These are phyloP conservation scores for Centropyge bicolor DNA, from an alignment of 2,797 vertebrate genomes.

Conservation along the genomic window DNA sequence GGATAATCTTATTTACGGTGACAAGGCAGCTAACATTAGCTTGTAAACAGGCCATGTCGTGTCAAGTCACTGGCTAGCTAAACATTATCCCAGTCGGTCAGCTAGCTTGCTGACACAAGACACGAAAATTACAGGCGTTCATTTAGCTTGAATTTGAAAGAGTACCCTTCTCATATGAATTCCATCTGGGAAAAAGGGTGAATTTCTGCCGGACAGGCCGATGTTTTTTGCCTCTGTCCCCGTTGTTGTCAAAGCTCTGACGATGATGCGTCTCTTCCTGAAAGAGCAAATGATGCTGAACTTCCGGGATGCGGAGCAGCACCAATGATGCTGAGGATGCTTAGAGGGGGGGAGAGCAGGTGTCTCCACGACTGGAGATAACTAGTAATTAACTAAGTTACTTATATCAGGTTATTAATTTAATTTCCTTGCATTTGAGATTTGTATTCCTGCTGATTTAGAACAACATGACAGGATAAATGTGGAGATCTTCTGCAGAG, in stretches of 20 bases:
- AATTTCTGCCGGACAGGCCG: conserved; percentile 40
- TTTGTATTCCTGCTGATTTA: neutral
- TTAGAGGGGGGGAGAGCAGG: neutral
- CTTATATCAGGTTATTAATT: neutral
- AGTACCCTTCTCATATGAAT: conserved; percentile 63
- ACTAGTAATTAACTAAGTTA: neutral
- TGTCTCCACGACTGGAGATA: neutral
- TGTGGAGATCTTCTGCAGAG: neutral
- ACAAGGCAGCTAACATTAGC: conserved; percentile 76
- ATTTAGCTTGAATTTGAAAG: conserved; percentile 12
- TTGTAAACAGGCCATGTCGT: conserved; percentile 76
- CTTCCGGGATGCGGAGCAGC: conserved; percentile 80
- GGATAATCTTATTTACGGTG: conserved; percentile 47
- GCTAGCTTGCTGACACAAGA: conserved; percentile 41
- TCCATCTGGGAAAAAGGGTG: conserved; percentile 25
- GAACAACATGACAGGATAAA: neutral
- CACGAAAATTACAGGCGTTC: neutral
- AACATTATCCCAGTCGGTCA: conserved; percentile 40
- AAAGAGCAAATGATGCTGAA: conserved; percentile 66
- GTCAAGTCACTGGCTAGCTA: conserved; percentile 74
- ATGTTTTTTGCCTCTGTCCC: conserved; percentile 56
- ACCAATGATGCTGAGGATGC: conserved; percentile 59
- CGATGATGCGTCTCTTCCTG: conserved; percentile 78
- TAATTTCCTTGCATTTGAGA: neutral
- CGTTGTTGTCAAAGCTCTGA: conserved; percentile 73